These are phyloP conservation scores for Callopanchax toddi DNA, from an alignment of 2,113 vertebrate species.

Conservation along the genomic window DNA sequence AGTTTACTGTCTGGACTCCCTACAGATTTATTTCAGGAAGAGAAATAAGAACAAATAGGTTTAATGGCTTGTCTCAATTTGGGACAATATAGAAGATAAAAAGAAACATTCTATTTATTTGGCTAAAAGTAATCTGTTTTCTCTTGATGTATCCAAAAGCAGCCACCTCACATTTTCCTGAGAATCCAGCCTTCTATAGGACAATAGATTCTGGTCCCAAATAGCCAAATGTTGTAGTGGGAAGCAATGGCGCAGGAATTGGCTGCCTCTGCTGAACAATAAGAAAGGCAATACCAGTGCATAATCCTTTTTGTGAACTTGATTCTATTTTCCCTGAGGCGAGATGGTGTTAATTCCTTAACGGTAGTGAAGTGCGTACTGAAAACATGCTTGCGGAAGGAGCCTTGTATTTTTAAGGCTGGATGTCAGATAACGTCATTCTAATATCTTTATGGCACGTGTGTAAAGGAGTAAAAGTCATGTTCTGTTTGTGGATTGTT, in stretches of 20 bases:
- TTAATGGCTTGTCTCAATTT: not conserved
- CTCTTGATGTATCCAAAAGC: slow-evolving; percentile 22
- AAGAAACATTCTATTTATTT: too few relatives aligned
- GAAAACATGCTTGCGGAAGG: slow-evolving; percentile 21
- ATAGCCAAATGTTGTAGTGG: slow-evolving; percentile 34
- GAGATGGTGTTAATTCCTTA: not conserved
- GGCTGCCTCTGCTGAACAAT: slow-evolving; percentile 58
- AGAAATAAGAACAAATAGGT: not conserved
- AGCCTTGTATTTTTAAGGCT: not conserved
- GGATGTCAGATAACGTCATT: slow-evolving; percentile 24
- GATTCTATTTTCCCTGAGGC: slow-evolving; percentile 36
- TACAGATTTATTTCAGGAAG: not conserved
- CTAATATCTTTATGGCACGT: slow-evolving; percentile 48
- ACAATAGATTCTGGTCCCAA: slow-evolving; percentile 69
- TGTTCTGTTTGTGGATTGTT: not conserved
- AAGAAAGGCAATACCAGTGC: slow-evolving; percentile 36
- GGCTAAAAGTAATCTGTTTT: too few relatives aligned
- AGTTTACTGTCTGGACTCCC: not conserved
- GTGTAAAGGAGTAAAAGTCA: not conserved
- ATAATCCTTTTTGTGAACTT: slow-evolving; percentile 43
- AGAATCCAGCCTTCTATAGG: slow-evolving; percentile 68
- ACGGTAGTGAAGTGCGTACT: not conserved
- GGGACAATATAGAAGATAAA: too few relatives aligned
- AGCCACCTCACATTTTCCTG: slow-evolving; percentile 62
- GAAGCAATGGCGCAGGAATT: slow-evolving; percentile 32